Conservation (phyloP, 1,140 invertebrate genomes). For the Polyergus mexicanus region DNA sequence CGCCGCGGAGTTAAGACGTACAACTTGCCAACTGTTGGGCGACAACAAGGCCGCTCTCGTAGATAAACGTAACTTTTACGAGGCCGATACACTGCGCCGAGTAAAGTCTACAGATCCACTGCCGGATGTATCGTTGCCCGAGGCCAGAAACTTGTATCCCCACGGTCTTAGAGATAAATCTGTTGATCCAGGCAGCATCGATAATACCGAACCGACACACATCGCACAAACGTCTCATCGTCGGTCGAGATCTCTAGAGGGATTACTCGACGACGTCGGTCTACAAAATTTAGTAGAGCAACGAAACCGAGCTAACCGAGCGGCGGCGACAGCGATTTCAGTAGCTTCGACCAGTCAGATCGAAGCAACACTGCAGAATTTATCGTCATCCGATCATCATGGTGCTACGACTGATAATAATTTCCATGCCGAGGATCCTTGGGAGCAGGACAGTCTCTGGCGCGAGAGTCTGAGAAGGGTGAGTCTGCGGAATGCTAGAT, state of each 20-base stretch:
- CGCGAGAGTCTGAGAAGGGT: slow-evolving; percentile 92
- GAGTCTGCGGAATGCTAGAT: slow-evolving; percentile 92
- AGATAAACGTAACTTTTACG: slow-evolving; percentile 92
- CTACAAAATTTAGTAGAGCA: slow-evolving; percentile 82
- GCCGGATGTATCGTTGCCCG: slow-evolving; percentile 74
- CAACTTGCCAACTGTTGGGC: slow-evolving; percentile 89
- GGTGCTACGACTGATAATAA: not conserved
- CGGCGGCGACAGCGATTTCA: slow-evolving; percentile 12
- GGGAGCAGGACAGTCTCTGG: slow-evolving; percentile 94
- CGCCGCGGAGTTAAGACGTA: slow-evolving; percentile 89
- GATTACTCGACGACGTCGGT: slow-evolving; percentile 88
- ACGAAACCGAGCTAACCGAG: slow-evolving; percentile 74
- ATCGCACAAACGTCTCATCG: slow-evolving; percentile 79
- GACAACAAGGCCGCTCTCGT: slow-evolving; percentile 88
- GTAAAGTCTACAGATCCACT: slow-evolving; percentile 86
- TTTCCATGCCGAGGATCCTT: slow-evolving; percentile 89
- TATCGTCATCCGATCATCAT: not conserved
- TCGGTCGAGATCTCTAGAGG: slow-evolving; percentile 89
- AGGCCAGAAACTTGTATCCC: slow-evolving; percentile 87
- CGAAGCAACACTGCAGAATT: not conserved
- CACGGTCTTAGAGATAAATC: slow-evolving; percentile 85
- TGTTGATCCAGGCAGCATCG: slow-evolving; percentile 53
- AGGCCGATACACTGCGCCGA: slow-evolving; percentile 89
- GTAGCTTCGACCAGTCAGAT: not conserved
- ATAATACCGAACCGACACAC: not conserved